Conservation (phyloP, 23 tunicate genomes). For the Pegea sp. region DNA sequence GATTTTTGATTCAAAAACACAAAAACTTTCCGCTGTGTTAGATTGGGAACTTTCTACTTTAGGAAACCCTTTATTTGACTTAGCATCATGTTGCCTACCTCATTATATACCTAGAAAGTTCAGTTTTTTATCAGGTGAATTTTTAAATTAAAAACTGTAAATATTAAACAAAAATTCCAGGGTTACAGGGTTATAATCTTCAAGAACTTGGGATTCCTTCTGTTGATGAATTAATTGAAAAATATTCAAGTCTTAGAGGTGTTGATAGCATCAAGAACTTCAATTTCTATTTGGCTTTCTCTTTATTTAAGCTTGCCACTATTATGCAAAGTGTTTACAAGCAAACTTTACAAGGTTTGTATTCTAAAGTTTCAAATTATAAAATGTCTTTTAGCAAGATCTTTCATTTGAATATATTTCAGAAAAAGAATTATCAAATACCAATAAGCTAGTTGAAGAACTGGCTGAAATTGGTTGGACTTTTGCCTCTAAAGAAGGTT, state of each 20-base stretch:
- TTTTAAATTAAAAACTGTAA: too few species aligned
- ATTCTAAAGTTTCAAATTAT: background rate
- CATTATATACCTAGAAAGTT: slow-evolving; percentile 50
- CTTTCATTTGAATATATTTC: slow-evolving; percentile 58
- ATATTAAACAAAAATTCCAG: slow-evolving; percentile 4
- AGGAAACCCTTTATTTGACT: slow-evolving; percentile 87
- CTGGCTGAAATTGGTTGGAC: slow-evolving; percentile 84
- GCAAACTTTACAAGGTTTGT: slow-evolving; percentile 52
- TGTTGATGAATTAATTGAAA: slow-evolving; percentile 32
- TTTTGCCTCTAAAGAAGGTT: slow-evolving; percentile 81
- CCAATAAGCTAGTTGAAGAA: slow-evolving; percentile 45
- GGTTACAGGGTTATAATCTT: slow-evolving; percentile 39
- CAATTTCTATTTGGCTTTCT: slow-evolving; percentile 87
- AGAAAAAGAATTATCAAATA: slow-evolving; percentile 14
- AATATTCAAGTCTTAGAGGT: slow-evolving; percentile 27
- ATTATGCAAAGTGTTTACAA: slow-evolving; percentile 95
- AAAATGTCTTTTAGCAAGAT: background rate
- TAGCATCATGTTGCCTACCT: slow-evolving; percentile 48
- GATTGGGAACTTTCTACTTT: slow-evolving; percentile 98
- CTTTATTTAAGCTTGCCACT: slow-evolving; percentile 81
- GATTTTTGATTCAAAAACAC: slow-evolving; percentile 35
- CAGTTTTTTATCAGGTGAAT: slow-evolving; percentile 50
- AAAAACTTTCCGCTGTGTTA: slow-evolving; percentile 49
- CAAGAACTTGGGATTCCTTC: slow-evolving; percentile 65
- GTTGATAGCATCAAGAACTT: slow-evolving; percentile 27